phyloP scores from a whole-genome alignment of 2,797 vertebrate species.

The Aldrovandia affinis region DNA sequence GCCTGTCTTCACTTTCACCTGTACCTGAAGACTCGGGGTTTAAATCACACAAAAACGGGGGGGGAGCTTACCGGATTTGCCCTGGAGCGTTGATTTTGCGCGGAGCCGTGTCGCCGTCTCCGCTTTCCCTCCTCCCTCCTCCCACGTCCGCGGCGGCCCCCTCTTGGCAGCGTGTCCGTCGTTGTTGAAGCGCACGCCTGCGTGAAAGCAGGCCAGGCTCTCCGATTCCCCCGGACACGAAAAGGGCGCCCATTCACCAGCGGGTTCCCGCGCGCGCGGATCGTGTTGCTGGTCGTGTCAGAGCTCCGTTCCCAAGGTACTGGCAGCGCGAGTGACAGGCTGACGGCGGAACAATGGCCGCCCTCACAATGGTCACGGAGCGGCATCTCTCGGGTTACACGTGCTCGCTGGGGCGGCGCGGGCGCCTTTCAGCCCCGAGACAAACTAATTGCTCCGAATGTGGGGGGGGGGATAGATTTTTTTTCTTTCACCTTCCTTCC shows the following conservation, averaged over 20 bases:
- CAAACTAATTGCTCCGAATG: slow-evolving; percentile 25
- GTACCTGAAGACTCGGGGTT: too few relatives aligned
- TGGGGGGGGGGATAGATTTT: slow-evolving; percentile 7
- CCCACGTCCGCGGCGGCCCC: background rate
- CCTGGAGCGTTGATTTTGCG: too few relatives aligned
- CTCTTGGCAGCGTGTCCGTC: background rate
- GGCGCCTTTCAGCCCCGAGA: slow-evolving; percentile 40
- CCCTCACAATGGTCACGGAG: slow-evolving; percentile 30
- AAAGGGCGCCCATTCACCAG: background rate
- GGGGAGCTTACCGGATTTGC: too few relatives aligned
- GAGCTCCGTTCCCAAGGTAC: slow-evolving; percentile 41
- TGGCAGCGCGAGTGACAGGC: slow-evolving; percentile 45
- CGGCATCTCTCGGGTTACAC: slow-evolving; percentile 40
- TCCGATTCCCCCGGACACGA: background rate
- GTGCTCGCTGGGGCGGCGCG: slow-evolving; percentile 31
- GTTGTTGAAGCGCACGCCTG: background rate
- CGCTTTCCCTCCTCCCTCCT: background rate
- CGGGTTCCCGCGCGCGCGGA: slow-evolving; percentile 26
- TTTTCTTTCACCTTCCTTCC: background rate
- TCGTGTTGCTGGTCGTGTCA: slow-evolving; percentile 39
- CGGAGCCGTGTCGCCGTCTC: background rate
- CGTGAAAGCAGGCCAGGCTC: slow-evolving; percentile 8
- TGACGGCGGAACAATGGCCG: slow-evolving; percentile 44
- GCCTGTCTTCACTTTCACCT: too few relatives aligned
- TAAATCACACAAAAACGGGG: too few relatives aligned